Base-by-base conservation (phyloP, 2,888 invertebrate genomes). In the Limnephilus rhombicus region DNA sequence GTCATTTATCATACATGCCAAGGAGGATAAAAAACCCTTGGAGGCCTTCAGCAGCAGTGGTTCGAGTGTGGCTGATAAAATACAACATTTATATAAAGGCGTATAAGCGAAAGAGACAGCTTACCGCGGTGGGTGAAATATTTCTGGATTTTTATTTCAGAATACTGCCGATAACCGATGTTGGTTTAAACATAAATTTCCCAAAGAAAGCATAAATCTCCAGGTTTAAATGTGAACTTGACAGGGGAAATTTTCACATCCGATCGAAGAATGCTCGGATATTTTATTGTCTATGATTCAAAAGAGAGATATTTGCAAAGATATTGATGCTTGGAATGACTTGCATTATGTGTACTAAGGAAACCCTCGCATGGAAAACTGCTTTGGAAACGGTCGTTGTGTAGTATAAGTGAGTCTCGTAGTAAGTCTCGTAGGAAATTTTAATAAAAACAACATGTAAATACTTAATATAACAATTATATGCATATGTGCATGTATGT, bases 171-270 rank as follows among this genome's bases (percentile, higher is more conserved):
- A 83, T 83, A 83, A 83, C 83, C 83, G 83, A 83, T 83, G 83
- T 83, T 83, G 31, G 37, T 83, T 34, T 34, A 24, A 83, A n/a
- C 83, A 83, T 83, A 83, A 83, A 83, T 83, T 83, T 82, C n/a
- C 83, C 83, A 3, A 15, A 37, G 37, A 37, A 31, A 41, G 83
- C 83, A 83, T 83, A 83, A 83, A 83, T 83, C 83, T 34, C n/a
- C 24, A 5, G 83, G 83, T 83, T 83, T 83, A 11, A 37, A 37
- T 3, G 7, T 83, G 83, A 41, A 41, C 24, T 83, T 83, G 83
- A 24, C 83, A 68, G 37, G 24, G 15, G 2, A 83, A 83, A 37
- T 37, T 37, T 83, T 83, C 83, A 37, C 37, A 83, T 37, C 37
- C 34, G 83, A 83, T 83, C 31, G 37, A 18, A 24, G 37, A 83